Evolutionary conservation across 2,113 vertebrate genomes (phyloP).

Genomic region (Euleptes europaea): DNA sequence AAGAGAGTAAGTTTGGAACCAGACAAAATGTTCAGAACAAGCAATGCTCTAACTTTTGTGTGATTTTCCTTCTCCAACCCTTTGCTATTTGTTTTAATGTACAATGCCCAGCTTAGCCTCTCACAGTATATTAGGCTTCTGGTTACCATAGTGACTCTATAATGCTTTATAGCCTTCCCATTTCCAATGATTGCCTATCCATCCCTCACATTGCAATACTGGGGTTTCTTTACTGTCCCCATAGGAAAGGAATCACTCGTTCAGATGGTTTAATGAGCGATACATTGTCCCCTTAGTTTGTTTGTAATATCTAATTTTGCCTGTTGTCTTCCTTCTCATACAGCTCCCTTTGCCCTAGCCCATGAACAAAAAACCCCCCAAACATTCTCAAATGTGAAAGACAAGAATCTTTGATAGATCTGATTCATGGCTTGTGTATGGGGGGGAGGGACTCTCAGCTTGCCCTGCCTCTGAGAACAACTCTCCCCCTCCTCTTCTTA

Average conservation of each 20-base stretch:
- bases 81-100: too few relatives aligned
- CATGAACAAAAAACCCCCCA: neutral
- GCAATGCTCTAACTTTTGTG: too few relatives aligned
- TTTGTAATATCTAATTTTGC: neutral
- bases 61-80: too few relatives aligned
- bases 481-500: neutral
- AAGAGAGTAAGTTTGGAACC: too few relatives aligned
- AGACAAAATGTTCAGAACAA: too few relatives aligned
- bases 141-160: too few relatives aligned
- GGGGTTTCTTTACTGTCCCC: neutral
- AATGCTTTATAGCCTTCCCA: too few relatives aligned
- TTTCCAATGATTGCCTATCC: too few relatives aligned
- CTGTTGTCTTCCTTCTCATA: neutral
- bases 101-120: too few relatives aligned
- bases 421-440: neutral
- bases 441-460: conserved; percentile 16
- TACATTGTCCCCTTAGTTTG: neutral
- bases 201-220: neutral
- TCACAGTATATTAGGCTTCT: too few relatives aligned
- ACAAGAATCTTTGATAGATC: conserved; percentile 10
- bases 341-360: neutral
- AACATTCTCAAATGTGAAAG: neutral
- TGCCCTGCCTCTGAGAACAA: neutral
- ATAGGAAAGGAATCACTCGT: neutral
- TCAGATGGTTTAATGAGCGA: neutral